phyloP scores from a whole-genome alignment of 2,888 invertebrate genomes.

The Congeria kusceri region DNA sequence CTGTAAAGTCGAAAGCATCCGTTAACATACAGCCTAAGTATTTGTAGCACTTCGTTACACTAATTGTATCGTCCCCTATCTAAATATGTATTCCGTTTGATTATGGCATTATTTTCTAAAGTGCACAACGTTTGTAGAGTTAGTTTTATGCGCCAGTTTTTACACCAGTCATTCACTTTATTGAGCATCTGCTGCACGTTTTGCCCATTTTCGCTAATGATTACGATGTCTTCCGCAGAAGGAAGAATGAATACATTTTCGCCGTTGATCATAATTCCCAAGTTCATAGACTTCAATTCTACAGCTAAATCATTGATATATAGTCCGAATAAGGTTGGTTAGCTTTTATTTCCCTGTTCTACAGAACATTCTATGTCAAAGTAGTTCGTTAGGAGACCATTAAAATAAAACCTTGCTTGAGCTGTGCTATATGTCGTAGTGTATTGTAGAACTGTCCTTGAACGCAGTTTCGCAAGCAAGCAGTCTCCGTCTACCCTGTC shows the following conservation, averaged over 20 bases:
- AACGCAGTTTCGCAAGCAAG: neutral
- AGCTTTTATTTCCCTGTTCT: conserved; percentile 9
- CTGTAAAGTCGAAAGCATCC: conserved; percentile 5
- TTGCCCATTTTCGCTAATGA: too few species aligned
- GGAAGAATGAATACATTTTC: neutral
- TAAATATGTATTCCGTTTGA: too few species aligned
- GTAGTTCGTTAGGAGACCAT: neutral
- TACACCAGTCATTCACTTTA: too few species aligned
- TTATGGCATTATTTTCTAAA: too few species aligned
- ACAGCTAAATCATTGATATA: conserved; percentile 13
- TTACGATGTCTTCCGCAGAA: too few species aligned
- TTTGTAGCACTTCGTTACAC: neutral
- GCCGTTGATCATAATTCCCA: neutral
- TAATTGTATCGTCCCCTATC: too few species aligned
- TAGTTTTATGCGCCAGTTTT: too few species aligned
- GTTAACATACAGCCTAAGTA: conserved; percentile 1
- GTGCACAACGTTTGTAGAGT: too few species aligned
- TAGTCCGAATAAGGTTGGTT: conserved; percentile 2
- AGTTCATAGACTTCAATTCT: conserved; percentile 2
- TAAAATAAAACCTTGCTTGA: neutral
- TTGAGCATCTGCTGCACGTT: too few species aligned
- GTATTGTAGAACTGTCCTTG: neutral
- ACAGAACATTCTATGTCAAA: conserved; percentile 3
- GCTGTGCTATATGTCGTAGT: conserved; percentile 9
- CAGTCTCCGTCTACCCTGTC: neutral